Percentiles rank a stretch among this genome's conserved stretches.
These are phyloP conservation scores for Microtus pennsylvanicus DNA, from an alignment of 2,113 vertebrate genomes.

Conservation along the genomic window DNA sequence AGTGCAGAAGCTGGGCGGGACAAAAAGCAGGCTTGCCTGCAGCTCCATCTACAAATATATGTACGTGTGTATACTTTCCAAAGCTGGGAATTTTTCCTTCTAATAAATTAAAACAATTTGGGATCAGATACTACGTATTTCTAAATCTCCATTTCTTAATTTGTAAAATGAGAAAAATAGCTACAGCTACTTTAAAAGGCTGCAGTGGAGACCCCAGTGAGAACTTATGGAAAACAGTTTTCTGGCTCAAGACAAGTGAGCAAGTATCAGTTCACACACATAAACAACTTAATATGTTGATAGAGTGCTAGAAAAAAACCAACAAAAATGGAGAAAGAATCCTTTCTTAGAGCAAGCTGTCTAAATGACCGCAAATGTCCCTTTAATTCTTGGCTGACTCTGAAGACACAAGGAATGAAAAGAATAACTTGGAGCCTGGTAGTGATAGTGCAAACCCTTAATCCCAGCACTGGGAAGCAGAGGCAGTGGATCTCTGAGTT, in stretches of 20 bases:
- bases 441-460: not conserved
- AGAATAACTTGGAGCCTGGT: not conserved
- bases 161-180: slow-evolving; percentile 34
- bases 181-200: not conserved
- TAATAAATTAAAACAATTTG: slow-evolving; percentile 36
- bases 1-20: too few species aligned
- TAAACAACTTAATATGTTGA: slow-evolving; percentile 29
- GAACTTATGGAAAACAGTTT: not conserved
- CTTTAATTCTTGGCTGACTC: not conserved
- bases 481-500: not conserved
- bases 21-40: too few species aligned
- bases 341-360: not conserved
- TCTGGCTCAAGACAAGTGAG: not conserved
- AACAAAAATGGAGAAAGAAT: slow-evolving; percentile 26
- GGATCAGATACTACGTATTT: not conserved
- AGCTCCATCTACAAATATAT: not conserved
- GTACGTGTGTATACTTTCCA: not conserved
- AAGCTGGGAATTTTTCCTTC: not conserved
- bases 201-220: not conserved
- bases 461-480: not conserved
- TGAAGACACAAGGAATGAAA: slow-evolving; percentile 1
- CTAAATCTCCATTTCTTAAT: not conserved
- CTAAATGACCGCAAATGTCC: not conserved
- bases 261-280: slow-evolving; percentile 16
- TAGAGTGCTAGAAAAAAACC: slow-evolving; percentile 27